These are phyloP conservation scores for Loxodonta africana DNA, from an alignment of 2,113 vertebrate species.

Conservation along the genomic window DNA sequence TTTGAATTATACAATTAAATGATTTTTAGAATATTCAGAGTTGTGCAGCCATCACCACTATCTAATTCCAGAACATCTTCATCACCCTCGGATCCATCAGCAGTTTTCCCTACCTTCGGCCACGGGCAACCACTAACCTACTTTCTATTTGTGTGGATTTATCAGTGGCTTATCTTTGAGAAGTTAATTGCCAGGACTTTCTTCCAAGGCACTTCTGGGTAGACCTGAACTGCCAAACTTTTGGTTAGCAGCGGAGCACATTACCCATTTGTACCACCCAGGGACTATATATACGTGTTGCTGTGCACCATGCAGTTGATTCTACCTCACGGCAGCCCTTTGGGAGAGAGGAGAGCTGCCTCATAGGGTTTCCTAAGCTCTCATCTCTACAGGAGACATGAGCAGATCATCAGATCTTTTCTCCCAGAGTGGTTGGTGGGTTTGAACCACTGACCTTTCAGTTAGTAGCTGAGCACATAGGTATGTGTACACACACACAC, in stretches of 20 bases:
- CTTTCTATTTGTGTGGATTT: not conserved
- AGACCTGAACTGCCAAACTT: not conserved
- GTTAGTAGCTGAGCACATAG: too few relatives aligned
- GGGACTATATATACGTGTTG: not conserved
- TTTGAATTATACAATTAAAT: not conserved
- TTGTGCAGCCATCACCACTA: not conserved
- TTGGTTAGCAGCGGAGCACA: not conserved
- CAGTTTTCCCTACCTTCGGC: not conserved
- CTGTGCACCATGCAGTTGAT: not conserved
- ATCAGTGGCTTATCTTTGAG: not conserved
- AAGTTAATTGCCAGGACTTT: not conserved
- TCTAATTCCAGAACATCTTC: not conserved
- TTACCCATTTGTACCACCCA: not conserved
- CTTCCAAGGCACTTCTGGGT: not conserved
- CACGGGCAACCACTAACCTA: not conserved
- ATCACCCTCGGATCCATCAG: not conserved
- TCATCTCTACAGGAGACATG: too few relatives aligned
- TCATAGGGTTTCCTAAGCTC: too few relatives aligned
- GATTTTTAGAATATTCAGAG: not conserved
- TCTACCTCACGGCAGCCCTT: too few relatives aligned
- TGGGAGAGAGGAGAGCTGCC: too few relatives aligned
- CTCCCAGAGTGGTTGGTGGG: too few relatives aligned
- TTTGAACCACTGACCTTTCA: too few relatives aligned
- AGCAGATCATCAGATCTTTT: too few relatives aligned
- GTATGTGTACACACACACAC: too few relatives aligned